Conservation (phyloP, 2,797 vertebrate genomes). For the Syncerus caffer region DNA sequence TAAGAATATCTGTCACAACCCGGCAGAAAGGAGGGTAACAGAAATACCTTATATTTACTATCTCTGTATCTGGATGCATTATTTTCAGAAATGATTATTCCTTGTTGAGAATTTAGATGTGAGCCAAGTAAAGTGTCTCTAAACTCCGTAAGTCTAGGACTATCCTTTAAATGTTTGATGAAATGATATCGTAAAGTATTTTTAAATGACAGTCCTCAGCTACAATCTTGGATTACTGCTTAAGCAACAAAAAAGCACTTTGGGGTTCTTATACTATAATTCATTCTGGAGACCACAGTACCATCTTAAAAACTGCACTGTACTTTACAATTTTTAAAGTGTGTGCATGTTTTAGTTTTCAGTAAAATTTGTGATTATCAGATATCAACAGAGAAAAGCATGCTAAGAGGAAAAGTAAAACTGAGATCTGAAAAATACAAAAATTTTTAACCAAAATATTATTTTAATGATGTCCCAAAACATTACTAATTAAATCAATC, state of each 20-base stretch:
- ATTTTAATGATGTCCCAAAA: not conserved
- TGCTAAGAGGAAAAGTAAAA: not conserved
- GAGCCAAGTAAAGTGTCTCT: not conserved
- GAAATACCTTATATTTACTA: not conserved
- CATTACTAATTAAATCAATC: not conserved
- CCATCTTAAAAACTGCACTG: not conserved
- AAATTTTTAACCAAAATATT: not conserved
- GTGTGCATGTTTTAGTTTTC: not conserved
- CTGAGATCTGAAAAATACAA: not conserved
- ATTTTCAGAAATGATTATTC: not conserved
- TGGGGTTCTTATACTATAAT: not conserved
- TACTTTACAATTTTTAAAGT: not conserved
- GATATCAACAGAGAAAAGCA: not conserved
- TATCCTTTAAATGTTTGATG: not conserved
- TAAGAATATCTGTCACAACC: not conserved
- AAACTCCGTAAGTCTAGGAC: not conserved
- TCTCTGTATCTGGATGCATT: not conserved
- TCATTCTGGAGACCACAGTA: not conserved
- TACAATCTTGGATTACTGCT: not conserved
- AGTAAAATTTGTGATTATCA: not conserved
- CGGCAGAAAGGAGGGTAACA: not conserved
- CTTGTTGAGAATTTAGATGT: not conserved
- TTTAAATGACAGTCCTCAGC: not conserved
- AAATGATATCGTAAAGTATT: not conserved
- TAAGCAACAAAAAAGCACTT: not conserved